Evolutionary conservation across 1,140 invertebrate species (phyloP).

Genomic region (Drosophila pseudoananassae): DNA sequence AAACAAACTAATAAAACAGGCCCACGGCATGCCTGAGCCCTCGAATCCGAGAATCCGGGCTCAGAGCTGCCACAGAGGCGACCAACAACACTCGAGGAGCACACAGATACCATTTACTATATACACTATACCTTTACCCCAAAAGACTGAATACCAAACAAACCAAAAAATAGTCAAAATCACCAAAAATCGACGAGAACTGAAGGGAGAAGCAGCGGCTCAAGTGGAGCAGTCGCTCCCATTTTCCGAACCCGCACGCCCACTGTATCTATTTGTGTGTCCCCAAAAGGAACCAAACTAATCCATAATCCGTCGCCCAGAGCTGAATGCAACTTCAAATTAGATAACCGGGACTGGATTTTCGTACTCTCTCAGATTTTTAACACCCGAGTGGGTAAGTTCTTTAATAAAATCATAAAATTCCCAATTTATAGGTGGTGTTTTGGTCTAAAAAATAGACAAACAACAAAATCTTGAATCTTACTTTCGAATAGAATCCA

Average conservation of each 20-base stretch:
- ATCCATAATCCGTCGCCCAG: constrained; percentile 42
- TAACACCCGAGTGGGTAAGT: constrained; percentile 18
- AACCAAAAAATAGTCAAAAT: constrained; percentile 12
- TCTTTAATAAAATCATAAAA: background rate
- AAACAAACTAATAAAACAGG: constrained; percentile 84
- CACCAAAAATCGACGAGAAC: constrained; percentile 44
- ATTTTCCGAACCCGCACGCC: constrained; percentile 20
- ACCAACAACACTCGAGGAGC: constrained; percentile 52
- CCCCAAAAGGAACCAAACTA: constrained; percentile 38
- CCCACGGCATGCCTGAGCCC: constrained; percentile 51
- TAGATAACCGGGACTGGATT: constrained; percentile 35
- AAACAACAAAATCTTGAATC: background rate
- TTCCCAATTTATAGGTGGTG: background rate
- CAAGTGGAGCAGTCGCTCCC: constrained; percentile 44
- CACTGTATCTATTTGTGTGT: constrained; percentile 43
- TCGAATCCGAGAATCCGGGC: constrained; percentile 24
- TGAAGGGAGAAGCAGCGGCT: constrained; percentile 36
- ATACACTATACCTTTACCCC: constrained; percentile 32
- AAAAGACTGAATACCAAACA: constrained; percentile 59
- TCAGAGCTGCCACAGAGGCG: constrained; percentile 52
- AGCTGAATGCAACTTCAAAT: constrained; percentile 45
- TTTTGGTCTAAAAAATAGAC: background rate
- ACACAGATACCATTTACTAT: constrained; percentile 31
- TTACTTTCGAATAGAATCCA: too few species aligned
- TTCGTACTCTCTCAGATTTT: constrained; percentile 1